These are phyloP conservation scores for Melanostigma gelatinosum DNA, from an alignment of 2,113 vertebrate species.

Conservation along the genomic window DNA sequence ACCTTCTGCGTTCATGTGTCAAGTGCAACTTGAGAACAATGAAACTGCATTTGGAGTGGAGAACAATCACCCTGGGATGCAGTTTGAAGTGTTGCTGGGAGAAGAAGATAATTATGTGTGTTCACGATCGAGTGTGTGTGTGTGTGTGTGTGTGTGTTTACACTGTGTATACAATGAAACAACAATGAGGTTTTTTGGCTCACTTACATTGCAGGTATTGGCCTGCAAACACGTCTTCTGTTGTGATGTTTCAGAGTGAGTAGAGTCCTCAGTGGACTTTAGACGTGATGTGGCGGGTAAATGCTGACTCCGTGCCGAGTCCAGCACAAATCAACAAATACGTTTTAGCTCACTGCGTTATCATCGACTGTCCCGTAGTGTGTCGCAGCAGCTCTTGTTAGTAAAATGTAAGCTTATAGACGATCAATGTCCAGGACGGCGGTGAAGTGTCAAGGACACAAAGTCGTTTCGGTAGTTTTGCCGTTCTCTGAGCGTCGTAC, in stretches of 20 bases:
- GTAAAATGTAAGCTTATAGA: background rate
- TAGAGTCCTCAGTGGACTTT: constrained; percentile 12
- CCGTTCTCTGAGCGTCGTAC: constrained; percentile 4
- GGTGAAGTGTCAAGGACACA: constrained; percentile 37
- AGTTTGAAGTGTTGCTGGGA: constrained; percentile 17
- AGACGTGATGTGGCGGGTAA: constrained; percentile 24
- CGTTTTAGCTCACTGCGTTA: constrained; percentile 33
- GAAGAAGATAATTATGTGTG: constrained; percentile 17
- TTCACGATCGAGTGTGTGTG: constrained; percentile 8
- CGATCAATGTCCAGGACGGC: constrained; percentile 50
- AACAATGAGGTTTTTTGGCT: constrained; percentile 1
- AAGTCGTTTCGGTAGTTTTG: constrained; percentile 40
- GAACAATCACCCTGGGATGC: constrained; percentile 11
- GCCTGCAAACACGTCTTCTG: constrained; percentile 18
- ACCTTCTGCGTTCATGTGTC: constrained; percentile 32
- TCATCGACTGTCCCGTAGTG: constrained; percentile 47
- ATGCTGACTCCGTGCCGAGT: constrained; percentile 30
- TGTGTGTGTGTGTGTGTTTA: background rate
- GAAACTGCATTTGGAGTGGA: constrained; percentile 11
- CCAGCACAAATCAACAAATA: constrained; percentile 42
- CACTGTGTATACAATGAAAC: constrained; percentile 2
- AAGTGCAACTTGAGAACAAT: constrained; percentile 25
- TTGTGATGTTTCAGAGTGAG: constrained; percentile 9
- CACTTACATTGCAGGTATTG: constrained; percentile 1
- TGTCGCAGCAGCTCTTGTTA: constrained; percentile 29